Evolutionary conservation across 2,113 vertebrate species (phyloP).

Genomic region (Trichomycterus rosablanca): DNA sequence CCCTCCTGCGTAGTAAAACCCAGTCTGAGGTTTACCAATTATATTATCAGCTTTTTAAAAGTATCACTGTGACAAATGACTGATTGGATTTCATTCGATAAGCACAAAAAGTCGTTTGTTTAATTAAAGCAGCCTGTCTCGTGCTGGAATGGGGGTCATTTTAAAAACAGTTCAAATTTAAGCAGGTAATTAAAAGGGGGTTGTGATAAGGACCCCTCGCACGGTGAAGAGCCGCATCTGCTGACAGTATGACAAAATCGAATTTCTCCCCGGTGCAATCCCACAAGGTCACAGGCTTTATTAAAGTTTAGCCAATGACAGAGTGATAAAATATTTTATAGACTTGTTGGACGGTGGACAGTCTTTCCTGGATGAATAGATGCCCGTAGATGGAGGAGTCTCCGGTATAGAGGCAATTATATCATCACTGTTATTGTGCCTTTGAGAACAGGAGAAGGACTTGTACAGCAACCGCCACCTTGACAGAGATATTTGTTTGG

Average conservation of each 20-base stretch:
- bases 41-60: conserved; percentile 70
- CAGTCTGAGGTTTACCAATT: conserved; percentile 61
- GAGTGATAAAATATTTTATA: conserved; percentile 88
- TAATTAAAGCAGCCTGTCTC: conserved; percentile 89
- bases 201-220: conserved; percentile 86
- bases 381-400: conserved; percentile 66
- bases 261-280: conserved; percentile 82
- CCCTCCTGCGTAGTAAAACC: conserved; percentile 59
- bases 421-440: conserved; percentile 76
- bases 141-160: conserved; percentile 80
- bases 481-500: conserved; percentile 79
- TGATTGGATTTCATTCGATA: conserved; percentile 76
- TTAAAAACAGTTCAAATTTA: conserved; percentile 90
- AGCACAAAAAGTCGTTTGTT: conserved; percentile 83
- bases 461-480: conserved; percentile 72
- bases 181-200: conserved; percentile 93
- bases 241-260: conserved; percentile 74
- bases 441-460: conserved; percentile 67
- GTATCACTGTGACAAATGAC: conserved; percentile 81
- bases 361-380: conserved; percentile 62
- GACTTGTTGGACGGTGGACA: conserved; percentile 70
- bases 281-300: conserved; percentile 86
- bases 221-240: conserved; percentile 67
- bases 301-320: conserved; percentile 83
- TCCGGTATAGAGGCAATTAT: conserved; percentile 76